Evolutionary conservation across 2,113 vertebrate genomes (phyloP).

Genomic region (Phalacrocorax aristotelis): DNA sequence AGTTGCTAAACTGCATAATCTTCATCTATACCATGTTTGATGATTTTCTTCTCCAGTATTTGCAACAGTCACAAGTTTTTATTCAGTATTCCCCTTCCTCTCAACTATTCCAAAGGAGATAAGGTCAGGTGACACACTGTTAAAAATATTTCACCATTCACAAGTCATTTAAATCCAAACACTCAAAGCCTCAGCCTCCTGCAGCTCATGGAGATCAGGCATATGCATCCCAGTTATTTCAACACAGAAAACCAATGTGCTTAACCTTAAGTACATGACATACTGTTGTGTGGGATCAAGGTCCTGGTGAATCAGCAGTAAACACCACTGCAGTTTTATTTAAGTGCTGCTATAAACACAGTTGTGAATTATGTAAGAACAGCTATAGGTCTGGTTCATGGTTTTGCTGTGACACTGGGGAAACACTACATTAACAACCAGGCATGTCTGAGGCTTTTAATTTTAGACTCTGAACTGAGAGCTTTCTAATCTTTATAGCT

Average conservation of each 20-base stretch:
- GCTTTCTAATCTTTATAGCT: background rate
- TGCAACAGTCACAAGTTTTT: background rate
- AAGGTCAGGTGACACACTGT: background rate
- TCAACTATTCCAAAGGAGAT: background rate
- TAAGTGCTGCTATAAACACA: background rate
- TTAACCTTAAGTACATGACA: background rate
- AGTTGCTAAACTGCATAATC: background rate
- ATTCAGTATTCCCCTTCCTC: background rate
- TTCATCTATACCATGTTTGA: background rate
- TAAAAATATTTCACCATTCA: background rate
- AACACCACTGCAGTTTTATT: background rate
- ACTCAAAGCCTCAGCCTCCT: background rate
- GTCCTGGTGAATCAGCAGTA: background rate
- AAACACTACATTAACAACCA: background rate
- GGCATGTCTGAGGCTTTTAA: background rate
- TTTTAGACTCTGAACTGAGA: background rate
- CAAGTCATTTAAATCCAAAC: background rate
- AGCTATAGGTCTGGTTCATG: background rate
- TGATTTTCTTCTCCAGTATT: background rate
- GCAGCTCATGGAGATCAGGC: background rate
- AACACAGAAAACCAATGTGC: background rate
- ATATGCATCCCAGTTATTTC: background rate
- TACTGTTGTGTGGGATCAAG: background rate
- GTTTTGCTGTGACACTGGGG: background rate
- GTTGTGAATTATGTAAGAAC: background rate